Evolutionary conservation across 2,113 vertebrate species (phyloP), one percentile per base, ranked within the genome.

Genomic region (Meriones unguiculatus): DNA sequence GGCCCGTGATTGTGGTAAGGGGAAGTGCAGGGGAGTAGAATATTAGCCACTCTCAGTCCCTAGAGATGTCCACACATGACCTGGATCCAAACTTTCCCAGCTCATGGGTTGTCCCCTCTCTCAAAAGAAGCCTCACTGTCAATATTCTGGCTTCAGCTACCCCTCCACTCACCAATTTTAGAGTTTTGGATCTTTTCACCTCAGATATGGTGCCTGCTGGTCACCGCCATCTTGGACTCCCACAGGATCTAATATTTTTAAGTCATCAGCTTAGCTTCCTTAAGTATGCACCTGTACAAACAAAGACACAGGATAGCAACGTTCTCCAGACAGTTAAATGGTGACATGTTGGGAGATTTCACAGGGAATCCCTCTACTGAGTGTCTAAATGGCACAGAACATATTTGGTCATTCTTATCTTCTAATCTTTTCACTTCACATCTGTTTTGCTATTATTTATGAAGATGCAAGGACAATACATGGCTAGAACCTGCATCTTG

Each of bases 251-350:
- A 82, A 76, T 92, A 78, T 93, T 95, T 57, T 92, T 96, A 92
- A 97, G 87, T 96, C 90, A 95, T 87, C 90, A 84, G 69, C 89
- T 93, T 89, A 96, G 41, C 82, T 95, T 76, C 75, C 41, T 28
- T 97, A 64, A 81, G 73, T 62, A 62, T 32, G 35, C 30, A 81
- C 50, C 64, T 89, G 72, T 95, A 52, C 88, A 95, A 73, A 96
- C 70, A 22, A 90, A 69, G 67, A 67, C 4, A 0, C 6, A 59
- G 81, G 32, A 88, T 70, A 78, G 91, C 65, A 90, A 84, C 75
- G 94, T 89, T 35, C 52, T 35, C 84, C 20, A 62, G 73, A 41
- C 57, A 78, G 50, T 91, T 69, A 64, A 86, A 52, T 69, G 73
- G 41, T 50, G 77, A 76, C 30, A 70, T 30, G 22, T 69, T 67